Evolutionary conservation across 1,140 invertebrate genomes (phyloP).

Genomic region (Cryptotermes secundus): DNA sequence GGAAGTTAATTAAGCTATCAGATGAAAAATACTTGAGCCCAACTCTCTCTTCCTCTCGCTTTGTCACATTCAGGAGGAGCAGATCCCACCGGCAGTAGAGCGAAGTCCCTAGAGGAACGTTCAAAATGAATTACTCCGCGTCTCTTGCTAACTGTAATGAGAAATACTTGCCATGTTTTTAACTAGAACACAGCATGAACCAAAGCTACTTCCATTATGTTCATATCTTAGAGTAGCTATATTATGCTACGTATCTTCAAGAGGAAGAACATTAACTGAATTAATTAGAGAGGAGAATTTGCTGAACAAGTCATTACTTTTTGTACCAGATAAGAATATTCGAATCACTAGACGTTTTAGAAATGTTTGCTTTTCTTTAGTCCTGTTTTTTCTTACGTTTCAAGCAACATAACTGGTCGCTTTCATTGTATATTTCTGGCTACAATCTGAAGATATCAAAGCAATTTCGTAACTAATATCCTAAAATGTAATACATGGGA

Average conservation of each 20-base stretch:
- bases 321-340: not conserved
- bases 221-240: no score
- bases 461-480: no score
- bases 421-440: no score
- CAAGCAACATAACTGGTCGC: no score
- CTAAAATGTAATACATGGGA: no score
- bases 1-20: slow-evolving; percentile 9
- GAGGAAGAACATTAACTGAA: not conserved
- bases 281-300: not conserved
- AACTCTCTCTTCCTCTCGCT: not conserved
- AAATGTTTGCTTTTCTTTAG: no score
- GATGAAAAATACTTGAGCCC: not conserved
- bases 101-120: not conserved
- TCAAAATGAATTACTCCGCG: not conserved
- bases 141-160: not conserved
- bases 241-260: not conserved
- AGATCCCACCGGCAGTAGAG: not conserved
- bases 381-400: no score
- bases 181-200: not conserved
- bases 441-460: no score
- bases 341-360: not conserved
- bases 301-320: not conserved
- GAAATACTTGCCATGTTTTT: slow-evolving; percentile 12
- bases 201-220: not conserved
- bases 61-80: not conserved